Conservation (phyloP, 2,113 vertebrate genomes). For the Oreotrochilus melanogaster region DNA sequence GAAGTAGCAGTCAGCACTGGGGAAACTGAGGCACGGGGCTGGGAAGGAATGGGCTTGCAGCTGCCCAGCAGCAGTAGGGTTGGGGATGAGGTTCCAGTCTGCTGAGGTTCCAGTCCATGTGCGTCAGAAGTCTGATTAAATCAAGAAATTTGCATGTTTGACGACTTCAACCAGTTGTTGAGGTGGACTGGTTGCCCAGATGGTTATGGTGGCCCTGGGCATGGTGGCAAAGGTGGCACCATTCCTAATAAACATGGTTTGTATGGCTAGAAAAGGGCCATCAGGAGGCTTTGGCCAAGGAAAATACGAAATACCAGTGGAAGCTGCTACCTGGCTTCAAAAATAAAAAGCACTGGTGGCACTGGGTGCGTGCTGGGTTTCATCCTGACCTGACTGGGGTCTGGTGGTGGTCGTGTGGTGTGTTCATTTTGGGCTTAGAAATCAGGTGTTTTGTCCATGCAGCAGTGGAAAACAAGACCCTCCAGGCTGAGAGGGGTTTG, state of each 20-base stretch:
- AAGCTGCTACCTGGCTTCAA: not conserved
- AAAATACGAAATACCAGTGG: not conserved
- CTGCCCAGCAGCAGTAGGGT: not conserved
- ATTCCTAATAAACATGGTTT: not conserved
- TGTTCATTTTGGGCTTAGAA: not conserved
- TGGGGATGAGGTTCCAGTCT: not conserved
- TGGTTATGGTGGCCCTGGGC: not conserved
- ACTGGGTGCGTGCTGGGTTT: not conserved
- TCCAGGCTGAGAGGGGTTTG: not conserved
- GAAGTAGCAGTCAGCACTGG: not conserved
- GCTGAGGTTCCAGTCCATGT: accelerated
- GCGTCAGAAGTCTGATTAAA: constrained; percentile 1
- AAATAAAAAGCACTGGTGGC: not conserved
- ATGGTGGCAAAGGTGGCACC: not conserved
- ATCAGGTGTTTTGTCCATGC: not conserved
- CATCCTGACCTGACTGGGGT: not conserved
- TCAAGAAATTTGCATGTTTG: not conserved
- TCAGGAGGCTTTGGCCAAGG: not conserved
- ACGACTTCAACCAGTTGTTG: not conserved
- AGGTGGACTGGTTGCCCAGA: not conserved
- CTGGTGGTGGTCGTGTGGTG: not conserved
- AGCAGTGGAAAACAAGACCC: not conserved
- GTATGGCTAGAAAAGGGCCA: not conserved
- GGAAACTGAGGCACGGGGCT: not conserved
- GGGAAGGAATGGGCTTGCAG: not conserved